These are phyloP conservation scores for Heteractis magnifica DNA, from an alignment of 92 coral and sea anemone species.

Conservation along the genomic window DNA sequence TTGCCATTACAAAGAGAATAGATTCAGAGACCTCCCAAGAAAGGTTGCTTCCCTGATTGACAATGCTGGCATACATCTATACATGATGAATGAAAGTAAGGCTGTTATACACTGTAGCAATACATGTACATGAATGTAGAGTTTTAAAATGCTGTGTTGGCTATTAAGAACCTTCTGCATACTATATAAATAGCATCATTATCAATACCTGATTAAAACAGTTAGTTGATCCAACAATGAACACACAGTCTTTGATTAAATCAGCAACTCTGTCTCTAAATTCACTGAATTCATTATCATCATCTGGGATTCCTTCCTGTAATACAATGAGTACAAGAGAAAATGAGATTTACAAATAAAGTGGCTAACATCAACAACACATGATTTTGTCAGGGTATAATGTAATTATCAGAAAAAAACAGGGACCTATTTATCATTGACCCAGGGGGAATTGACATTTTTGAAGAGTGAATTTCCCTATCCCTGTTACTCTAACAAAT, in stretches of 20 bases:
- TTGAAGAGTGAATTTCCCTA: too few species aligned
- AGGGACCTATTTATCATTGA: too few species aligned
- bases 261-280: conserved; percentile 93
- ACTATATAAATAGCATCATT: neutral
- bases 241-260: conserved; percentile 91
- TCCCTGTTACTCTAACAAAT: too few species aligned
- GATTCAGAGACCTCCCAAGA: conserved; percentile 90
- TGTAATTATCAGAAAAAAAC: too few species aligned
- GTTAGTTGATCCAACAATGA: conserved; percentile 84
- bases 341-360: neutral
- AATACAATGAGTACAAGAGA: neutral
- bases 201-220: conserved; percentile 79
- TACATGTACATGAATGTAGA: too few species aligned
- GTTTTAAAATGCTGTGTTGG: too few species aligned
- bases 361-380: neutral
- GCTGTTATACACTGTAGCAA: neutral
- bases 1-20: conserved; percentile 91
- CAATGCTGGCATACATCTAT: conserved; percentile 83
- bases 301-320: conserved; percentile 85
- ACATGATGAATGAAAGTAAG: neutral
- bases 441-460: too few species aligned
- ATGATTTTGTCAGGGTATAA: too few species aligned
- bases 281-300: conserved; percentile 83
- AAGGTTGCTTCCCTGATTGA: conserved; percentile 60
- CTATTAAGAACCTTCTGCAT: neutral